Percentiles rank a stretch among this genome's conserved stretches.
Conservation (phyloP, 1,140 invertebrate species). For the Rhagoletis zephyria region DNA sequence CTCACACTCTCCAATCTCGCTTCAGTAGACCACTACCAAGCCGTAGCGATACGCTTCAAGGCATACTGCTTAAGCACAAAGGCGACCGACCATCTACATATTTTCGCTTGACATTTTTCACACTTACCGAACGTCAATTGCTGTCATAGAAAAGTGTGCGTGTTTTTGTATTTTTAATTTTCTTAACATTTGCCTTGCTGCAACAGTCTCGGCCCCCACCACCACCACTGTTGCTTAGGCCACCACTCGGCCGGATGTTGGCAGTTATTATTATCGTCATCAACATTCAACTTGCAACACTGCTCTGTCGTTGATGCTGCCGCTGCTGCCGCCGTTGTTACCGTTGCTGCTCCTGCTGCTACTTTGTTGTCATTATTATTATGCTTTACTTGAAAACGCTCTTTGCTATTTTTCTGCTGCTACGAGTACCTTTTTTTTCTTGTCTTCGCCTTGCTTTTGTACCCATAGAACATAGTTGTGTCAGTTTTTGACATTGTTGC, state of each 20-base stretch:
- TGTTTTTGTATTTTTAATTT: slow-evolving; percentile 19
- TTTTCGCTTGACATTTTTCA: slow-evolving; percentile 45
- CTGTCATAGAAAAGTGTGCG: neutral
- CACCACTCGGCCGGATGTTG: slow-evolving; percentile 22
- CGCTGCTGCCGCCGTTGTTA: neutral
- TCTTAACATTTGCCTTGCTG: neutral
- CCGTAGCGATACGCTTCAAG: neutral
- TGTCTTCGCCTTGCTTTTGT: neutral
- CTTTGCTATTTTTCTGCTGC: neutral
- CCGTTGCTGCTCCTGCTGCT: neutral
- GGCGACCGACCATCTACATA: neutral
- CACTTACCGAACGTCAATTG: slow-evolving; percentile 44
- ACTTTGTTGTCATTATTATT: slow-evolving; percentile 21
- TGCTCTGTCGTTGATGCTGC: neutral
- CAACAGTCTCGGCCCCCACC: neutral
- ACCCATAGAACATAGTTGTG: neutral
- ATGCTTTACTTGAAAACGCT: neutral
- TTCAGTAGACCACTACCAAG: neutral
- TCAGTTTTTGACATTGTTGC: neutral
- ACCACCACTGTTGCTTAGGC: neutral
- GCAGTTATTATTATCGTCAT: slow-evolving; percentile 44
- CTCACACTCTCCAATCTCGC: neutral
- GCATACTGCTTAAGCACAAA: neutral
- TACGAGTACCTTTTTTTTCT: neutral
- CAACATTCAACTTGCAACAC: slow-evolving; percentile 28